Percentiles rank a stretch among this genome's conserved stretches.
Evolutionary conservation across 2,113 vertebrate species (phyloP).

Genomic region (Garra rufa): DNA sequence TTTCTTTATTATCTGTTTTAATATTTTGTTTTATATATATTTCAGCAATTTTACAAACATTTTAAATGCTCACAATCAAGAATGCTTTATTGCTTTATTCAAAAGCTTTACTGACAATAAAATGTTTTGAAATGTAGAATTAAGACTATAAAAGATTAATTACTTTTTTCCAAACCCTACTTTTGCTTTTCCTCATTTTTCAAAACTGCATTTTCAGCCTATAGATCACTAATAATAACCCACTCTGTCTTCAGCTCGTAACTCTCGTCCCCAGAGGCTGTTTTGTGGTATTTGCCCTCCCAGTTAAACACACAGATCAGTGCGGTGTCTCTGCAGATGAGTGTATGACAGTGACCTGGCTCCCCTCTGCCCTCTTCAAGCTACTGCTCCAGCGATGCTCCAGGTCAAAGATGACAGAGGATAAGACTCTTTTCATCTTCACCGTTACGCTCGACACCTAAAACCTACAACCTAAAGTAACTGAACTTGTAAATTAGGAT

Average conservation of each 20-base stretch:
- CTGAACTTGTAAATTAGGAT: conserved; percentile 33
- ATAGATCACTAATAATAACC: not conserved
- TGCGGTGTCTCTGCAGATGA: not conserved
- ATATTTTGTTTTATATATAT: too few relatives aligned
- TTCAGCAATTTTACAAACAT: too few relatives aligned
- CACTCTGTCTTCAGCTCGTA: not conserved
- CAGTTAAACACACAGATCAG: not conserved
- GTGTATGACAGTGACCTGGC: not conserved
- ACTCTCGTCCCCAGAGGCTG: not conserved
- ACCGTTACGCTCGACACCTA: not conserved
- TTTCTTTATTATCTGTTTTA: too few relatives aligned
- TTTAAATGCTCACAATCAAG: too few relatives aligned
- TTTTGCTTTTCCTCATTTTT: not conserved
- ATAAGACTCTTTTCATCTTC: conserved; percentile 31
- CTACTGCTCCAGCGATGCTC: not conserved
- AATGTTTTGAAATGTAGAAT: not conserved
- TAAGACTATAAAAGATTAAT: not conserved
- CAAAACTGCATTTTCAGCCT: not conserved
- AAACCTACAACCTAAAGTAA: conserved; percentile 11
- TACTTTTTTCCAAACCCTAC: not conserved
- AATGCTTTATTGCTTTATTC: too few relatives aligned
- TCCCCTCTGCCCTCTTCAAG: not conserved
- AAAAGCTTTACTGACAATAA: not conserved
- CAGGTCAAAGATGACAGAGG: conserved; percentile 23
- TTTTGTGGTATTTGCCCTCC: conserved; percentile 13